Conservation (phyloP, 1,140 invertebrate genomes). For the Procambarus clarkii region DNA sequence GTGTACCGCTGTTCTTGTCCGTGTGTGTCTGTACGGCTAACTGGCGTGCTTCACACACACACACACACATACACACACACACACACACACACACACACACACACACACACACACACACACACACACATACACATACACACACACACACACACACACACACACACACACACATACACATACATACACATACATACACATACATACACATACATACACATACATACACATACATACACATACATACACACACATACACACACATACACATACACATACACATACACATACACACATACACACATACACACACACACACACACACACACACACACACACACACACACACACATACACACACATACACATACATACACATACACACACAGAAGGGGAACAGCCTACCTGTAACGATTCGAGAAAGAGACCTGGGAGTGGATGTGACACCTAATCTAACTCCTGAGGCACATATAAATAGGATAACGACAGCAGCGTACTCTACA, state of each 20-base stretch:
- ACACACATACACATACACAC: constrained; percentile 10
- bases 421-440: no score
- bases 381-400: neutral
- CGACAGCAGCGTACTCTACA: no score
- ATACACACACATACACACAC: constrained; percentile 21
- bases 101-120: constrained; percentile 7
- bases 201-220: neutral
- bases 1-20: no score
- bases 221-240: constrained; percentile 13
- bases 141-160: constrained; percentile 20
- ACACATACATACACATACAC: constrained; percentile 1
- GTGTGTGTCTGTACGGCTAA: no score
- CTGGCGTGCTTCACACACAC: no score
- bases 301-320: constrained; percentile 24
- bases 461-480: no score
- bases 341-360: constrained; percentile 23
- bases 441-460: no score
- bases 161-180: neutral
- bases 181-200: neutral
- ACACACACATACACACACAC: no score
- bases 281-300: constrained; percentile 18
- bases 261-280: constrained; percentile 4
- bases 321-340: constrained; percentile 34
- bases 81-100: no score
- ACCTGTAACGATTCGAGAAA: no score